phyloP scores from a whole-genome alignment of 2,113 vertebrate species.

The Gymnocephalus cernua region DNA sequence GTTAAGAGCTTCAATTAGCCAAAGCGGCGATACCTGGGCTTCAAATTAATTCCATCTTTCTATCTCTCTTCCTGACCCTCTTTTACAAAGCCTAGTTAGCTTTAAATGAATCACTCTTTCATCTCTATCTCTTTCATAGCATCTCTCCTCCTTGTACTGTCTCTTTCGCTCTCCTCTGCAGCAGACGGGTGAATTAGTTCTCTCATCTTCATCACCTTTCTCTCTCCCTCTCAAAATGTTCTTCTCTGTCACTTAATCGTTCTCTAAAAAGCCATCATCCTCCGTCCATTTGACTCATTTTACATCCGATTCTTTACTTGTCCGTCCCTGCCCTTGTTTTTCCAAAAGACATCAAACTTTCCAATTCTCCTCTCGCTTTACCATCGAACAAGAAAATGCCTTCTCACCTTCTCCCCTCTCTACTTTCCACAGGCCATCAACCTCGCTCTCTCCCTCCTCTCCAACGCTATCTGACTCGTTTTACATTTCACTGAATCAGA shows the following conservation, averaged over 20 bases:
- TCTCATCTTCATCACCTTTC: conserved; percentile 50
- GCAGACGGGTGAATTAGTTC: conserved; percentile 44
- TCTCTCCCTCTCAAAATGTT: conserved; percentile 21
- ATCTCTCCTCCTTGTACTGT: conserved; percentile 15
- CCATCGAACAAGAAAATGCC: neutral
- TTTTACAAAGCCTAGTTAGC: conserved; percentile 44
- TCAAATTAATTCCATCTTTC: conserved; percentile 50
- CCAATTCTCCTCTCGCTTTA: conserved; percentile 8
- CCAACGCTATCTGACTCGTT: conserved; percentile 48
- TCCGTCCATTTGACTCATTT: conserved; percentile 12
- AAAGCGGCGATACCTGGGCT: conserved; percentile 14
- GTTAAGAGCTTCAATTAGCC: conserved; percentile 43
- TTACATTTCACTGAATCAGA: conserved; percentile 75
- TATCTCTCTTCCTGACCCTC: conserved; percentile 17
- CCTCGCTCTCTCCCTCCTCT: conserved; percentile 19
- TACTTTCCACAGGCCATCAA: conserved; percentile 61
- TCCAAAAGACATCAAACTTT: conserved; percentile 16
- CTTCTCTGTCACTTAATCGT: conserved; percentile 18
- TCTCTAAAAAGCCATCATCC: conserved; percentile 18
- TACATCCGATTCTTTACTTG: conserved; percentile 24
- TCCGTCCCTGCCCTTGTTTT: conserved; percentile 3
- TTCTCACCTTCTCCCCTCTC: conserved; percentile 30
- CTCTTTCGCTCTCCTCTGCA: conserved; percentile 24
- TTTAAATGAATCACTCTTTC: conserved; percentile 55
- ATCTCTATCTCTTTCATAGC: conserved; percentile 33